Percentiles rank a stretch among this genome's conserved stretches.
phyloP scores from a whole-genome alignment of 2,113 vertebrate genomes.

The Ptilonorhynchus violaceus region DNA sequence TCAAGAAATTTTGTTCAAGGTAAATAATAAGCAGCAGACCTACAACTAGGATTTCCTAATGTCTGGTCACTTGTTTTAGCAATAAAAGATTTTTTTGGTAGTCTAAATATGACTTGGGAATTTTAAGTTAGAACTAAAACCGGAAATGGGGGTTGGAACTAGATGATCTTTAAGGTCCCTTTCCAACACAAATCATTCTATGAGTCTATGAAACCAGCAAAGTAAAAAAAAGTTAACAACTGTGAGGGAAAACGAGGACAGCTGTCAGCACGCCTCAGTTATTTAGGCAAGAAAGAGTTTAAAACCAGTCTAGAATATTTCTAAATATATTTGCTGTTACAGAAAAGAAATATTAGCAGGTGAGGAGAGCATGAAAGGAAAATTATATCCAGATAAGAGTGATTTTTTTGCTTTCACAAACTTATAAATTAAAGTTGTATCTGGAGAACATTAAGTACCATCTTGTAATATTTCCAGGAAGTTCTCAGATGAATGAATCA shows the following conservation, averaged over 20 bases:
- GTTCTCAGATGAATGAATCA: conserved; percentile 9
- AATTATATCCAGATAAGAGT: neutral
- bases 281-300: neutral
- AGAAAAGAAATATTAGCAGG: neutral
- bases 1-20: neutral
- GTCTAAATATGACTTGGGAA: neutral
- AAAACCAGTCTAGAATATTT: neutral
- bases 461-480: neutral
- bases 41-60: neutral
- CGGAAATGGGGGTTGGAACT: neutral
- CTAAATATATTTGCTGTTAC: neutral
- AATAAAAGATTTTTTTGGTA: neutral
- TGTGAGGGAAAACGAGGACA: neutral
- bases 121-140: neutral
- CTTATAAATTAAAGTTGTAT: neutral
- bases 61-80: neutral
- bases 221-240: neutral
- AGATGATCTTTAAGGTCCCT: neutral
- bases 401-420: neutral
- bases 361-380: neutral
- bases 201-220: neutral
- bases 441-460: neutral
- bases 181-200: neutral
- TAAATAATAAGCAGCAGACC: neutral
- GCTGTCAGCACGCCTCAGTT: neutral